Evolutionary conservation across 2,113 vertebrate species (phyloP).

Genomic region (Emberiza fucata): DNA sequence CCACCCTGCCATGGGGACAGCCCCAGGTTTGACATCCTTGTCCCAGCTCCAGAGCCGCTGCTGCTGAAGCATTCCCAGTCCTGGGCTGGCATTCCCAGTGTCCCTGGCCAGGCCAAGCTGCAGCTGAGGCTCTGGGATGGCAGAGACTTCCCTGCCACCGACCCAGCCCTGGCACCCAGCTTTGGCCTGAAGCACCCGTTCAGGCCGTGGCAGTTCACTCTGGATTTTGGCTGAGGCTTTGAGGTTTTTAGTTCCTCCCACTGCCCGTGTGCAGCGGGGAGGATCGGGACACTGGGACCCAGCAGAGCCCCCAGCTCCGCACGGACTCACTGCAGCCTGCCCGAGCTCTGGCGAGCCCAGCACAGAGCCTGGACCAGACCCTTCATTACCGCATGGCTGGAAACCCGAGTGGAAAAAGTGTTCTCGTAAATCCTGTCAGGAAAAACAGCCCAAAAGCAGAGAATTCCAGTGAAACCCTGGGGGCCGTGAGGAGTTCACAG

Average conservation of each 20-base stretch:
- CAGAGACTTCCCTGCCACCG: neutral
- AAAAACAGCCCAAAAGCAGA: neutral
- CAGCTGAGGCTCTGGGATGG: neutral
- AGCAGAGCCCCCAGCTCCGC: neutral
- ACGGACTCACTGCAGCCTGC: neutral
- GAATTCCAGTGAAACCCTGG: neutral
- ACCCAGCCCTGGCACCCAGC: neutral
- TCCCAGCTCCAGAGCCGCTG: neutral
- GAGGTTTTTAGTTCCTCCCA: neutral
- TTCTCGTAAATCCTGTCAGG: constrained; percentile 10
- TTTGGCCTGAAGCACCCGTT: neutral
- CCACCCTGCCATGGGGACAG: neutral
- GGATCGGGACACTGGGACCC: fast-evolving
- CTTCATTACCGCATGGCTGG: constrained; percentile 17
- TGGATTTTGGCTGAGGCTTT: neutral
- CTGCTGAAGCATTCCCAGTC: neutral
- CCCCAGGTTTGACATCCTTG: neutral
- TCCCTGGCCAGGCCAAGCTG: neutral
- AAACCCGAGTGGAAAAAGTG: neutral
- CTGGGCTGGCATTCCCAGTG: neutral
- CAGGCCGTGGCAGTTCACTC: fast-evolving
- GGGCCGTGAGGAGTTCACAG: neutral
- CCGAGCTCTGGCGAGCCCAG: neutral
- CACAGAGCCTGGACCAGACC: neutral
- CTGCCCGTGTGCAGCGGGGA: fast-evolving